A percentile compares a stretch with the other conserved stretches of the same genome.
These are phyloP conservation scores for Mionectes olivaceus DNA, from an alignment of 2,797 vertebrate genomes.

Conservation along the genomic window DNA sequence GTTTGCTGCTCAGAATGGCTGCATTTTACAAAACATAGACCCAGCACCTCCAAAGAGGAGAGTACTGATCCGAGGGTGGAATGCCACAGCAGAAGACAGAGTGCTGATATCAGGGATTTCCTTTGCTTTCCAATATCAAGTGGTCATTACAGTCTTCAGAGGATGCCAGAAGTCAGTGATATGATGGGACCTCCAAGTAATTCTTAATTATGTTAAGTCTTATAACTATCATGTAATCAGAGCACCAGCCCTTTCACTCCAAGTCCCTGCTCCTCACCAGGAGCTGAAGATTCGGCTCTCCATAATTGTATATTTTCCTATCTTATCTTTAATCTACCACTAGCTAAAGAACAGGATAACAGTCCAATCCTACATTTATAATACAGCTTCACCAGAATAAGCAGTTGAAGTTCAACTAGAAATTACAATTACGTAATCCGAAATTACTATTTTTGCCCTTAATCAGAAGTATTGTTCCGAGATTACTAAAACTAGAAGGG, in stretches of 20 bases:
- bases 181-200: background rate
- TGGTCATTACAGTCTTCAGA: background rate
- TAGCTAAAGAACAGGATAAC: background rate
- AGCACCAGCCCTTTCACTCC: background rate
- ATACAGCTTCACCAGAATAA: background rate
- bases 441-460: background rate
- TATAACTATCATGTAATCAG: background rate
- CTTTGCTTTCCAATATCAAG: background rate
- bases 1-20: background rate
- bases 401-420: background rate
- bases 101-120: background rate
- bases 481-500: background rate
- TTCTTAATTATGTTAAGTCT: background rate
- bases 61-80: background rate
- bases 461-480: background rate
- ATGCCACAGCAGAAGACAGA: background rate
- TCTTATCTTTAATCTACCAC: background rate
- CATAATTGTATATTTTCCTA: background rate
- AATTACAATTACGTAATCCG: background rate
- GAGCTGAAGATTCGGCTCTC: background rate
- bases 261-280: background rate
- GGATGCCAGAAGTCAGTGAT: background rate
- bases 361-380: background rate
- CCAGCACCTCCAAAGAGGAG: background rate
- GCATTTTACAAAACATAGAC: background rate